phyloP scores from a whole-genome alignment of 2,888 invertebrate genomes.

The Zygothrica quintamaculata region DNA sequence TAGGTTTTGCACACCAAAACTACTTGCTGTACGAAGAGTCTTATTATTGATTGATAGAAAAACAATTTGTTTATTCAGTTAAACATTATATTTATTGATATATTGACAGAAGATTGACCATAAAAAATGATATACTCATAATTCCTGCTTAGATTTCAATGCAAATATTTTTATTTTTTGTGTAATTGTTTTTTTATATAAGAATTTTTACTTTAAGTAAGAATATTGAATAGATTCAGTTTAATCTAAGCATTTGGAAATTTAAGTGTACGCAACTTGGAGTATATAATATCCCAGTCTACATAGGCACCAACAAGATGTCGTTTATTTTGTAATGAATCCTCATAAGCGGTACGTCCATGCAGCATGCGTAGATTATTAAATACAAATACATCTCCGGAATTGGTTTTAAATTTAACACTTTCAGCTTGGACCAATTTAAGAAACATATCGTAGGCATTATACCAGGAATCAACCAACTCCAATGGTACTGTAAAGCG shows the following conservation, averaged over 20 bases:
- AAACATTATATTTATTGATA: too few species aligned
- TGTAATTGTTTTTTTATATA: too few species aligned
- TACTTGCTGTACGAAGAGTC: too few species aligned
- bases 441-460: conserved; percentile 88
- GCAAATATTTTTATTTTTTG: too few species aligned
- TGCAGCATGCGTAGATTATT: conserved; percentile 90
- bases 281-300: conserved; percentile 91
- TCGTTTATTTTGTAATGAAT: conserved; percentile 85
- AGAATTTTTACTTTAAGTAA: too few species aligned
- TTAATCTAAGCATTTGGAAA: conserved; percentile 44
- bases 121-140: too few species aligned
- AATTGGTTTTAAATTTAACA: conserved; percentile 87
- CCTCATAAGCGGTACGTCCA: conserved; percentile 88
- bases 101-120: too few species aligned
- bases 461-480: conserved; percentile 88
- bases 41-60: too few species aligned
- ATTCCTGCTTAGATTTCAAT: too few species aligned
- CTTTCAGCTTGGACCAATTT: conserved; percentile 87
- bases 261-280: conserved; percentile 84
- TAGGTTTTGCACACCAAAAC: too few species aligned
- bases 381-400: conserved; percentile 89
- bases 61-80: too few species aligned
- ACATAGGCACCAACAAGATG: conserved; percentile 90
- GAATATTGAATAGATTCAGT: conserved; percentile 23
- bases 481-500: conserved; percentile 87